phyloP scores from a whole-genome alignment of 1,140 invertebrate species.

The Zaprionus inermis region DNA sequence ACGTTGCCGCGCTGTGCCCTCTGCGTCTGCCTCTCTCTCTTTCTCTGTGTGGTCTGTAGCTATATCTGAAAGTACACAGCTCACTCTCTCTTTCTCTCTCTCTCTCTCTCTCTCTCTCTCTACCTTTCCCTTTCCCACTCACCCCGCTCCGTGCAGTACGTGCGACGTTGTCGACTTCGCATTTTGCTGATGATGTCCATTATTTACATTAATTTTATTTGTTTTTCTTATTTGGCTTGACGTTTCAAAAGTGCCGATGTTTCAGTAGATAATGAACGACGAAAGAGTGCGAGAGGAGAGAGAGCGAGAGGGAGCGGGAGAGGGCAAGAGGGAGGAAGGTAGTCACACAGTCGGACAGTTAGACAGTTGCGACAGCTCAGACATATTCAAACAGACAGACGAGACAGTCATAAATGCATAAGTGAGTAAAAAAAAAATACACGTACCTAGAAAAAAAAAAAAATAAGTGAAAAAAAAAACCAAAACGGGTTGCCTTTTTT shows the following conservation, averaged over 20 bases:
- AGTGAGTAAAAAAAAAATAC: constrained; percentile 40
- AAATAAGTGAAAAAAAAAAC: constrained; percentile 34
- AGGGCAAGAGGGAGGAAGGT: background rate
- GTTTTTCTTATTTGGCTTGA: constrained; percentile 82
- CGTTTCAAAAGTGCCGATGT: constrained; percentile 83
- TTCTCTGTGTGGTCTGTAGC: constrained; percentile 38
- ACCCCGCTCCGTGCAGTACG: constrained; percentile 15
- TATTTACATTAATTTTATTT: constrained; percentile 83
- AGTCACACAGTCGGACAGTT: constrained; percentile 17
- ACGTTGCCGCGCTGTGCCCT: constrained; percentile 35
- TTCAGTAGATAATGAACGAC: constrained; percentile 80
- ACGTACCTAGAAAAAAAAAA: constrained; percentile 37
- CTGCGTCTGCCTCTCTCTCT: constrained; percentile 5
- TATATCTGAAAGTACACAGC: constrained; percentile 49
- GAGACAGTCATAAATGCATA: constrained; percentile 55
- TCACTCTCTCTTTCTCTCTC: constrained; percentile 13
- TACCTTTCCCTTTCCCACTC: constrained; percentile 7
- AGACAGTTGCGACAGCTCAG: constrained; percentile 37
- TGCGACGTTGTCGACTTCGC: constrained; percentile 64
- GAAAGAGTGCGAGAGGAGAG: background rate
- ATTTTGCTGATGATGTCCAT: constrained; percentile 79
- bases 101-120: constrained; percentile 6
- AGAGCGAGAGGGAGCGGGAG: background rate
- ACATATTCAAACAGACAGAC: constrained; percentile 36
- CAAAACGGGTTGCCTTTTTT: constrained; percentile 48